Conservation (phyloP, 2,797 vertebrate genomes). For the Gymnoscopelus microlampas region DNA sequence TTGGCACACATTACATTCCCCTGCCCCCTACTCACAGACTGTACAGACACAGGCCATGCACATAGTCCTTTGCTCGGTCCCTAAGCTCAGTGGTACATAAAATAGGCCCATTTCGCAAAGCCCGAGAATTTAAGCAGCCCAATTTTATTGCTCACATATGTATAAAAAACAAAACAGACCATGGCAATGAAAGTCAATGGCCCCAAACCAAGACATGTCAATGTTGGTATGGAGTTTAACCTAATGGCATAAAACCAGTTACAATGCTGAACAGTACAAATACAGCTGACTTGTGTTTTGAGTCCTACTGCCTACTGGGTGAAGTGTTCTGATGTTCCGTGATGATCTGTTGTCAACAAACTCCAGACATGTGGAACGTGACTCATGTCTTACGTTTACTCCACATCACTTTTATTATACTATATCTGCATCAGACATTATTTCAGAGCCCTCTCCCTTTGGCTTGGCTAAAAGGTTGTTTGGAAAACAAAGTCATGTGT, state of each 20-base stretch:
- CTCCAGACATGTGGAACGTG: constrained; percentile 12
- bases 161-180: constrained; percentile 46
- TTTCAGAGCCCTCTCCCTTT: constrained; percentile 41
- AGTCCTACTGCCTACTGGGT: background rate
- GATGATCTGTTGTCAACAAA: constrained; percentile 10
- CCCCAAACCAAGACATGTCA: constrained; percentile 31
- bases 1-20: constrained; percentile 52
- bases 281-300: constrained; percentile 32
- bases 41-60: constrained; percentile 2
- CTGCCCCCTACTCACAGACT: constrained; percentile 15
- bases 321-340: constrained; percentile 38
- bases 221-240: constrained; percentile 28
- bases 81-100: constrained; percentile 49
- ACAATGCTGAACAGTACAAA: background rate
- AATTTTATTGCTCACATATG: constrained; percentile 67
- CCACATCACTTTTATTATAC: constrained; percentile 33
- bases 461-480: constrained; percentile 48
- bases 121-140: constrained; percentile 25
- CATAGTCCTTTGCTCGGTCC: constrained; percentile 32
- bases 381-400: constrained; percentile 25
- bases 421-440: constrained; percentile 50
- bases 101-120: constrained; percentile 53
- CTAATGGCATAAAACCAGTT: constrained; percentile 5
- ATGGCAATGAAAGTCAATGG: constrained; percentile 36
- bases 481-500: constrained; percentile 67